Evolutionary conservation across 2,113 vertebrate species (phyloP).

Genomic region (Mohoua ochrocephala): DNA sequence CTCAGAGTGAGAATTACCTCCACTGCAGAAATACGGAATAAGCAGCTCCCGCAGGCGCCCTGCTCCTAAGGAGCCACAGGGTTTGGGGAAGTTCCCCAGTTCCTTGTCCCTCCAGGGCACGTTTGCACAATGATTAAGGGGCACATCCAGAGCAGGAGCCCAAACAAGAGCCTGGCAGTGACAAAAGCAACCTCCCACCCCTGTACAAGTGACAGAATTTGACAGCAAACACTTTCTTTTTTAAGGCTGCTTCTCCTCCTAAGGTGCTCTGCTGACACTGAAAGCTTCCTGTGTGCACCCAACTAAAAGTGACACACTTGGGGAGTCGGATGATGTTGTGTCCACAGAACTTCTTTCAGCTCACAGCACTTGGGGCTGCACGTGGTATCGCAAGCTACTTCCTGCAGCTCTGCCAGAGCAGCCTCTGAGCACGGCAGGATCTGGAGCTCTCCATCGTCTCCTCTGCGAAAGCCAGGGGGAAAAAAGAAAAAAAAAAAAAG

Average conservation of each 20-base stretch:
- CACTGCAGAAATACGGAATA: not conserved
- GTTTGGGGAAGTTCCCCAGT: not conserved
- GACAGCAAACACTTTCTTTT: not conserved
- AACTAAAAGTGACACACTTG: too few species aligned
- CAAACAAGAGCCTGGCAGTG: not conserved
- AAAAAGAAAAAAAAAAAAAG: not conserved
- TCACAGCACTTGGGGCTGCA: not conserved
- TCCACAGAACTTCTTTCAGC: not conserved
- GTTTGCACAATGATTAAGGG: not conserved
- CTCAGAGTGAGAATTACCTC: not conserved
- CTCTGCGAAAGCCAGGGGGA: not conserved
- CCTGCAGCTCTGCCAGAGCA: not conserved
- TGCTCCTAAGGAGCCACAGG: not conserved
- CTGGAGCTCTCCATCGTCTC: not conserved
- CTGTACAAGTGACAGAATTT: not conserved
- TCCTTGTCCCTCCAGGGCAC: not conserved
- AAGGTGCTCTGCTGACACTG: not conserved
- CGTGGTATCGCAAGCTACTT: not conserved
- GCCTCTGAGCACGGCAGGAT: not conserved
- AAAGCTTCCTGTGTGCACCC: not conserved
- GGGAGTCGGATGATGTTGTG: not conserved
- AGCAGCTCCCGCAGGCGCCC: not conserved
- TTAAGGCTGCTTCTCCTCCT: not conserved
- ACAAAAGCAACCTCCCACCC: not conserved
- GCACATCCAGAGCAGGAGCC: not conserved